These are phyloP conservation scores for Adineta ricciae DNA, from an alignment of 2,888 invertebrate genomes.

Conservation along the genomic window DNA sequence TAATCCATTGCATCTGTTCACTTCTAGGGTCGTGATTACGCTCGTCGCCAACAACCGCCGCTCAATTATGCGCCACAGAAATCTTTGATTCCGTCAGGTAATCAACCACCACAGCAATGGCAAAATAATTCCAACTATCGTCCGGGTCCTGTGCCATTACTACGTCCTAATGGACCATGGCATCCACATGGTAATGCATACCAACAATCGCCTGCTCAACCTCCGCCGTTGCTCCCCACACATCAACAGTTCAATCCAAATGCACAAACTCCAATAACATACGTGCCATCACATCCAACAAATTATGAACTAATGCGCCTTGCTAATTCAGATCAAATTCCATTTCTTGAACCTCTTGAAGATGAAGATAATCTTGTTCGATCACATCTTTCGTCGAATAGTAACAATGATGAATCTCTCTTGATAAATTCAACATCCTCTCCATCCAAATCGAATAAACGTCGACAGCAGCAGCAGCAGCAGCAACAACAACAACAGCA, in stretches of 20 bases:
- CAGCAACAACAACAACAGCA: not conserved
- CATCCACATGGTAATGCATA: not conserved
- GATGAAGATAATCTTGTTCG: constrained; percentile 9
- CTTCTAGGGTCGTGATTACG: not conserved
- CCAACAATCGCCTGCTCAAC: not conserved
- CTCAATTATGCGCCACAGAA: not conserved
- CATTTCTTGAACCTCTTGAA: constrained; percentile 12
- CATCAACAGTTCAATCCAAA: not conserved
- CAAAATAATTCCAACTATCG: not conserved
- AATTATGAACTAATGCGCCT: not conserved
- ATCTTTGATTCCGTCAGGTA: not conserved
- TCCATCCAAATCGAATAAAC: not conserved
- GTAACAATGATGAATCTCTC: not conserved
- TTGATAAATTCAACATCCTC: not conserved
- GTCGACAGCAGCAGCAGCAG: not conserved
- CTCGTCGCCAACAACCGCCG: not conserved
- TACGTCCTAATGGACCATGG: not conserved
- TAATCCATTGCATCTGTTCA: not conserved
- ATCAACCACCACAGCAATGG: not conserved
- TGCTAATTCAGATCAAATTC: not conserved
- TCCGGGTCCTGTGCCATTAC: not conserved
- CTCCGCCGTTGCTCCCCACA: not conserved
- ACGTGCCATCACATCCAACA: not conserved
- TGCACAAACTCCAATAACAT: not conserved
- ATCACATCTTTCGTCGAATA: not conserved